A percentile compares a stretch with the other conserved stretches of the same genome.
These are phyloP conservation scores for Eulemur macaco DNA, from an alignment of 2,113 vertebrate species.

Conservation along the genomic window DNA sequence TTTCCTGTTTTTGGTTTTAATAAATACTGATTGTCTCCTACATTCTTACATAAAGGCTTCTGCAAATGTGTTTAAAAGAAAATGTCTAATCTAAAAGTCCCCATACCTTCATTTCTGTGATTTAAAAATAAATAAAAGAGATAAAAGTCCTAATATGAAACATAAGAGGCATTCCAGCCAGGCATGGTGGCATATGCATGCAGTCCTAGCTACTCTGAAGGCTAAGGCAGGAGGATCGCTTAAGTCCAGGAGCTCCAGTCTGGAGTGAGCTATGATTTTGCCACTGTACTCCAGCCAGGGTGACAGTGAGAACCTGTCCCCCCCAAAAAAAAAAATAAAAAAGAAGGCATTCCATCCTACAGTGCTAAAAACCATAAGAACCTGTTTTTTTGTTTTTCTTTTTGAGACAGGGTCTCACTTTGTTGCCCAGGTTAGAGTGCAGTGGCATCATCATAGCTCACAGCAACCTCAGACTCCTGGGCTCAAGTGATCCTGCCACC, in stretches of 20 bases:
- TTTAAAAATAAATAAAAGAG: too few species aligned
- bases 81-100: too few species aligned
- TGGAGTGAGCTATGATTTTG: not conserved
- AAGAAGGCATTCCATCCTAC: not conserved
- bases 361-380: too few species aligned
- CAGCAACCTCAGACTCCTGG: too few species aligned
- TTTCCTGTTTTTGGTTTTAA: not conserved
- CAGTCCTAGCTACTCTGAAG: too few species aligned
- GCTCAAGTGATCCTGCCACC: too few species aligned
- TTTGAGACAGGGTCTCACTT: too few species aligned
- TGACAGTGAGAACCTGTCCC: not conserved
- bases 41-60: conserved; percentile 10
- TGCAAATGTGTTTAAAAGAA: not conserved
- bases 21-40: not conserved
- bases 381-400: too few species aligned
- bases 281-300: not conserved
- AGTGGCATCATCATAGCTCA: too few species aligned
- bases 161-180: not conserved
- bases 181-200: too few species aligned
- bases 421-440: too few species aligned
- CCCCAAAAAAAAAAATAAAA: not conserved
- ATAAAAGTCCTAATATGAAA: not conserved
- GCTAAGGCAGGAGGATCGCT: not conserved
- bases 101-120: too few species aligned
- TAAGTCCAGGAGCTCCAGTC: not conserved